These are phyloP conservation scores for Ophiothrix spiculata DNA, from an alignment of 35 echinoderm and acorn worm genomes.

Conservation along the genomic window DNA sequence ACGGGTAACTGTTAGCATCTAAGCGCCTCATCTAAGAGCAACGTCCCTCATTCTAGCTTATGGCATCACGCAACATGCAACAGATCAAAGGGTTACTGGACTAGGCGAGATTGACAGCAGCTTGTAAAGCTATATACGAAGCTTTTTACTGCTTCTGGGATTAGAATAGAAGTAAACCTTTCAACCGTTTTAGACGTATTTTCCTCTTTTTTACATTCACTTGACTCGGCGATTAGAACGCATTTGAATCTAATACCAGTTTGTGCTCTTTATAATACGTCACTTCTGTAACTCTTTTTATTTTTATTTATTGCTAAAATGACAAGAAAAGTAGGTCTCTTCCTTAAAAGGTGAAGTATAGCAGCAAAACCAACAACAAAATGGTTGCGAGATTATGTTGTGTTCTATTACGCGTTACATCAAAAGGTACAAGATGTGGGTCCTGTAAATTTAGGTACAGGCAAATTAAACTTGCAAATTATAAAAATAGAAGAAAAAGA, in stretches of 20 bases:
- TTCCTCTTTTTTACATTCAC: slow-evolving; percentile 1
- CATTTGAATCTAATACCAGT: not conserved
- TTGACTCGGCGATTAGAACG: not conserved
- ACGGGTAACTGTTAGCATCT: not conserved
- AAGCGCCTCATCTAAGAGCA: not conserved
- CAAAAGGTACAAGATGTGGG: too few relatives aligned
- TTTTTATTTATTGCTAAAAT: not conserved
- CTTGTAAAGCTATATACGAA: not conserved
- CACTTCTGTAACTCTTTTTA: not conserved
- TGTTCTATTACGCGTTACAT: too few relatives aligned
- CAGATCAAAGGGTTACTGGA: slow-evolving; percentile 5
- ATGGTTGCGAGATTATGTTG: too few relatives aligned
- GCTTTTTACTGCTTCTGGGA: not conserved
- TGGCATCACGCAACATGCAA: not conserved
- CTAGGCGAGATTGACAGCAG: not conserved
- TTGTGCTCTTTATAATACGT: not conserved
- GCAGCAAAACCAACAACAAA: too few relatives aligned
- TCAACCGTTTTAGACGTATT: not conserved
- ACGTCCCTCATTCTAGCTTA: not conserved
- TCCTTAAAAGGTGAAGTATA: too few relatives aligned
- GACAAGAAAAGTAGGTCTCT: not conserved
- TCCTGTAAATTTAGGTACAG: too few relatives aligned
- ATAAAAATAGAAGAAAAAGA: too few relatives aligned
- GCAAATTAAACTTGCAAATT: too few relatives aligned
- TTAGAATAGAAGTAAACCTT: not conserved